Evolutionary conservation across 2,797 vertebrate species (phyloP).

Genomic region (Acanthurus lineatus): DNA sequence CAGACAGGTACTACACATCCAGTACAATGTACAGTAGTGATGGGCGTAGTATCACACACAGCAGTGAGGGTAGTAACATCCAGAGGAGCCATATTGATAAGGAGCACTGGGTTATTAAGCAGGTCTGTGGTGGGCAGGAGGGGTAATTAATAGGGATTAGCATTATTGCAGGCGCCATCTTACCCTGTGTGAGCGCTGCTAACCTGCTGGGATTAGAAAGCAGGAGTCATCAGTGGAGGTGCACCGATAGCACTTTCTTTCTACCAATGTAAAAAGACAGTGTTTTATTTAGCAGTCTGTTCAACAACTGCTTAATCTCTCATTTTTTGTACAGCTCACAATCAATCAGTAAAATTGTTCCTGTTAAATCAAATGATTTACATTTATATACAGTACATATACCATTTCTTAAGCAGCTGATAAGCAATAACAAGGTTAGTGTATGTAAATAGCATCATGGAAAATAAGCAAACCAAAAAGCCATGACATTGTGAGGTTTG

Average conservation of each 20-base stretch:
- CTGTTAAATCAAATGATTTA: no score
- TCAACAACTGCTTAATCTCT: conserved; percentile 4
- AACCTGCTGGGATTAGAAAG: conserved; percentile 74
- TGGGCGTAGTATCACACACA: conserved; percentile 27
- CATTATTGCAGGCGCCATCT: conserved; percentile 58
- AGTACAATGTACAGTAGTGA: conserved; percentile 15
- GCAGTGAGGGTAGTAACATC: conserved; percentile 28
- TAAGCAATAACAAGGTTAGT: not conserved
- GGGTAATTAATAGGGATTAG: conserved; percentile 80
- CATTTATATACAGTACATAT: not conserved
- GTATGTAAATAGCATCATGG: not conserved
- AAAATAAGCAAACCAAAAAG: no score
- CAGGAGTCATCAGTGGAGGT: conserved; percentile 56
- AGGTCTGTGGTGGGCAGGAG: conserved; percentile 61
- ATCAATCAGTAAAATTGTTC: conserved; percentile 5
- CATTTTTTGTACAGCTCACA: not conserved
- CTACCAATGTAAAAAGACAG: conserved; percentile 2
- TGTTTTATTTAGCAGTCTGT: conserved; percentile 9
- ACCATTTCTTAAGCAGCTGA: not conserved
- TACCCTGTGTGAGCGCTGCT: conserved; percentile 52
- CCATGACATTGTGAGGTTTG: no score
- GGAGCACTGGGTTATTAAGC: conserved; percentile 55
- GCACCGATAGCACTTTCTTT: conserved; percentile 38
- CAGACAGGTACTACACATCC: not conserved
- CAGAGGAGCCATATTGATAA: conserved; percentile 59